Evolutionary conservation across 2,888 invertebrate genomes (phyloP), one percentile per base, ranked within the genome.

Genomic region (Diarsia rubi): DNA sequence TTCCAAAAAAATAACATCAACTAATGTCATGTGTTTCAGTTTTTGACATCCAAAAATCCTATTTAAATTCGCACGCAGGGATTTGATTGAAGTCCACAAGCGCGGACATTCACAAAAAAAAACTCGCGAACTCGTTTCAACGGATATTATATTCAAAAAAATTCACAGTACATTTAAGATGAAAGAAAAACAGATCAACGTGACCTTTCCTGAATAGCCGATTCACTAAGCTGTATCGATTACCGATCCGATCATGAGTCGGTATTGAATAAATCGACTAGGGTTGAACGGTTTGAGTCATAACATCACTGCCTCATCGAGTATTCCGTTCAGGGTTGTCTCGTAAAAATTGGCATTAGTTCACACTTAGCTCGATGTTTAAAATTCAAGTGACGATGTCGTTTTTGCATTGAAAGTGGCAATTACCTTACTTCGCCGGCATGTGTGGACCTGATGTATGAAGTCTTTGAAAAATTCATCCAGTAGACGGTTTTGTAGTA

Each of bases 331-430:
- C 90, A 88, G 88, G 92, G 83, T 67, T 88, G 89, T 90, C 91
- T 92, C 93, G 93, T 94, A 94, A 95, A 95, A 95, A 95, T 93
- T 92, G 92, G 93, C 91, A 94, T 95, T 94, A 94, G 94, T 94
- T 94, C 94, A 93, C 94, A 94, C 94, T 95, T 94, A 93, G 92
- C 82, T 87, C 87, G 82, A 67, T 89, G 87, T 91, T 95, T 93
- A 92, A 93, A 93, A 95, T 95, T 95, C 95, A 88, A 89, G 90
- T 88, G 90, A 85, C 86, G 89, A 87, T 82, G 84, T 83, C 92
- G 91, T 92, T 93, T 93, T 93, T 93, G 92, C 95, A 94, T 94
- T 90, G 91, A 90, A 91, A 93, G 92, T 89, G 90, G 90, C 92
- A 90, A 93, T 94, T 94, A 94, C 93, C 92, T 93, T 92, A 88